phyloP scores from a whole-genome alignment of 30 jellyfish, hydroid and myxozoan species.

The Aurelia aurita complex sp. Pacific region DNA sequence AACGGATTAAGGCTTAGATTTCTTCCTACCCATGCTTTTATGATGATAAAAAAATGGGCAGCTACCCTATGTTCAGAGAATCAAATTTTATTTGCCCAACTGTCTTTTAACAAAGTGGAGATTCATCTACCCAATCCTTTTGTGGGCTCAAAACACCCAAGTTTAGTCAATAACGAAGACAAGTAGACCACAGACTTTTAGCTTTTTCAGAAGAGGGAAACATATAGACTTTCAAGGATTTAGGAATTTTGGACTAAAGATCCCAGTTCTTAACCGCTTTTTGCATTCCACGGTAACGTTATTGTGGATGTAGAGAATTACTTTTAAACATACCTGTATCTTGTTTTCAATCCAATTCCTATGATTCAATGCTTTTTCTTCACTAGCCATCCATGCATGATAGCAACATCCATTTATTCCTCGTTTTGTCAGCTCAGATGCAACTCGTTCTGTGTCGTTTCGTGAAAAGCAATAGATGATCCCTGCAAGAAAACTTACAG shows the following conservation, averaged over 20 bases:
- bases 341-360: slow-evolving; percentile 73
- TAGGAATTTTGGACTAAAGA: neutral
- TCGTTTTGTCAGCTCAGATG: slow-evolving; percentile 42
- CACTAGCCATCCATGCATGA: slow-evolving; percentile 80
- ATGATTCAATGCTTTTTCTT: slow-evolving; percentile 43
- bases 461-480: slow-evolving; percentile 92
- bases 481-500: slow-evolving; percentile 38
- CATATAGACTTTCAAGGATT: neutral
- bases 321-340: slow-evolving; percentile 56
- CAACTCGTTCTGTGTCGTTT: slow-evolving; percentile 81
- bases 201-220: too few species aligned
- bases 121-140: too few species aligned
- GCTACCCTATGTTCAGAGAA: too few species aligned
- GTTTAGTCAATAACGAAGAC: too few species aligned
- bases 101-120: too few species aligned
- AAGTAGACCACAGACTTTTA: too few species aligned
- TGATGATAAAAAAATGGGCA: too few species aligned
- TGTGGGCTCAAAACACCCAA: too few species aligned
- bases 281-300: neutral
- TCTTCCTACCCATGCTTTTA: too few species aligned
- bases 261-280: too few species aligned
- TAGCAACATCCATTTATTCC: slow-evolving; percentile 82
- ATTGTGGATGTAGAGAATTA: neutral
- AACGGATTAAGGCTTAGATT: too few species aligned
- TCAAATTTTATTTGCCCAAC: too few species aligned